phyloP scores from a whole-genome alignment of 2,888 invertebrate species.

The Brachyptera risi region DNA sequence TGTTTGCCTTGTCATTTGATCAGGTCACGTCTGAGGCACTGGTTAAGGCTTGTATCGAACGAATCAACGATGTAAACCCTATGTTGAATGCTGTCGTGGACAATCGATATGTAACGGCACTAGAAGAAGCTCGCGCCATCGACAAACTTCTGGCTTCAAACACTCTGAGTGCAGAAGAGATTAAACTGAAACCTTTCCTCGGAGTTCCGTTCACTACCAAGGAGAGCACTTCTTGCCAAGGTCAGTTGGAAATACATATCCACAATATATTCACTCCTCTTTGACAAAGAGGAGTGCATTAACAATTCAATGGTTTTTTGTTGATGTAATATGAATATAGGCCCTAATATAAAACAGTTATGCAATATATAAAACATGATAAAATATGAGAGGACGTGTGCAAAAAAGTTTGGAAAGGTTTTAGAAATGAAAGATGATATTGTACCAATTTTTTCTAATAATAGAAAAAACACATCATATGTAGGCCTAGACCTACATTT shows the following conservation, averaged over 20 bases:
- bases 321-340: no score
- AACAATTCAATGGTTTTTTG: no score
- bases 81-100: slow-evolving; percentile 80
- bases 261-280: no score
- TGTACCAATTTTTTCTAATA: no score
- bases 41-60: slow-evolving; percentile 67
- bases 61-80: slow-evolving; percentile 72
- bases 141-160: slow-evolving; percentile 63
- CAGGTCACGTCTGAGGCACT: slow-evolving; percentile 63
- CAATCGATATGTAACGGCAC: slow-evolving; percentile 70
- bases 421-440: no score
- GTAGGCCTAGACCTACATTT: no score
- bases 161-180: slow-evolving; percentile 56
- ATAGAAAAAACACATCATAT: no score
- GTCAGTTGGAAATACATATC: slow-evolving; percentile 42
- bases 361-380: no score
- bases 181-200: slow-evolving; percentile 69
- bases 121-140: slow-evolving; percentile 69
- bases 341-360: no score
- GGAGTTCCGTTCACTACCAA: slow-evolving; percentile 92
- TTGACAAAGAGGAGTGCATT: no score
- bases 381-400: no score
- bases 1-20: slow-evolving; percentile 27
- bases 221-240: slow-evolving; percentile 77
- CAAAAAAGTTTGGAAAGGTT: no score